Conservation (phyloP, 1,140 invertebrate species). For the Achroia grisella region DNA sequence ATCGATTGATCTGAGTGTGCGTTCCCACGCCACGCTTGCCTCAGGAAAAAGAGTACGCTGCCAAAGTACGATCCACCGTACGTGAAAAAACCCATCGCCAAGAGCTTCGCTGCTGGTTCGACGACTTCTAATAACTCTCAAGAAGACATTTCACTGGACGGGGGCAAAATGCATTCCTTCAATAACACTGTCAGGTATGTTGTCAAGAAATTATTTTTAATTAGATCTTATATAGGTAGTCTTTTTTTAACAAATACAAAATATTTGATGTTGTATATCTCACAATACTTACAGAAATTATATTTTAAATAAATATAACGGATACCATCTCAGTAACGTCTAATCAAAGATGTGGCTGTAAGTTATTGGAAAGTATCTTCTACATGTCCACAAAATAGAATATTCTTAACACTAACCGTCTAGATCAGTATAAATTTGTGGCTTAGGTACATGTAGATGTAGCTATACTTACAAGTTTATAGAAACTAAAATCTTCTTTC, state of each 20-base stretch:
- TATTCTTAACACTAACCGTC: too few relatives aligned
- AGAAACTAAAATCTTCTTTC: slow-evolving; percentile 52
- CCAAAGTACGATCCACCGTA: slow-evolving; percentile 91
- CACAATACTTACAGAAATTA: too few relatives aligned
- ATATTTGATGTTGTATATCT: too few relatives aligned
- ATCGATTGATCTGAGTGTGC: slow-evolving; percentile 72
- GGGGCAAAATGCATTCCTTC: slow-evolving; percentile 84
- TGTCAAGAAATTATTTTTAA: background rate
- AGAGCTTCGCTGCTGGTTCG: slow-evolving; percentile 77
- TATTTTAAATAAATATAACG: too few relatives aligned
- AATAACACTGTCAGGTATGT: slow-evolving; percentile 88
- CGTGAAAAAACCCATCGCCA: slow-evolving; percentile 85
- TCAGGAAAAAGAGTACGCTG: slow-evolving; percentile 89
- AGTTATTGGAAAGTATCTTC: too few relatives aligned
- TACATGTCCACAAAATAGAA: too few relatives aligned
- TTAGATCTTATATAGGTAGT: too few relatives aligned
- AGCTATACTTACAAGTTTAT: slow-evolving; percentile 4
- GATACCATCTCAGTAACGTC: too few relatives aligned
- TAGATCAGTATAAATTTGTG: too few relatives aligned
- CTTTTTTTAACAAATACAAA: too few relatives aligned
- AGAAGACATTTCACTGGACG: slow-evolving; percentile 84
- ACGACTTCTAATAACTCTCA: slow-evolving; percentile 81
- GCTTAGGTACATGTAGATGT: background rate
- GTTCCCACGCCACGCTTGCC: slow-evolving; percentile 69
- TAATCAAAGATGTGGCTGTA: too few relatives aligned